Evolutionary conservation across 2,113 vertebrate genomes (phyloP).

Genomic region (Callipepla californica): DNA sequence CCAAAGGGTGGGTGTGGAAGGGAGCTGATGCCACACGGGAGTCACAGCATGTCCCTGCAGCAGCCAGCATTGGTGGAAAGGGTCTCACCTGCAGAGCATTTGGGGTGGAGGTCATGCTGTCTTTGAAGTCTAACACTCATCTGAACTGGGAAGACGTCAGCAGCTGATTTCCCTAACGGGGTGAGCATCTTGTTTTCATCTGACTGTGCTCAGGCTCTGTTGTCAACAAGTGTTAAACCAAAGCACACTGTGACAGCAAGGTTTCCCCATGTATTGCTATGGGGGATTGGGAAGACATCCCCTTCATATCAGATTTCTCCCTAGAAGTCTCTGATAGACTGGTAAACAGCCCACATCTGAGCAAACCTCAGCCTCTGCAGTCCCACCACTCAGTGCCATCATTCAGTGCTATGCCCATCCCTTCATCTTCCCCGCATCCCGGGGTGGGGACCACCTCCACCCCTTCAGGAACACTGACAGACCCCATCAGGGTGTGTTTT

Average conservation of each 20-base stretch:
- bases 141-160: rapidly evolving
- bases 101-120: background rate
- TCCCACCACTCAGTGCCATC: background rate
- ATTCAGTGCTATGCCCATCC: background rate
- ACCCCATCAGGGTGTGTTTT: background rate
- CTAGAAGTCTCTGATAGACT: background rate
- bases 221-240: background rate
- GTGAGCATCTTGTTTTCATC: background rate
- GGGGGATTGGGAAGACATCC: background rate
- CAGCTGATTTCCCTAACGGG: background rate
- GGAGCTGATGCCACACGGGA: background rate
- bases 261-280: background rate
- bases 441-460: no score
- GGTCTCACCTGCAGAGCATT: background rate
- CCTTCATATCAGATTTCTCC: no score
- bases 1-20: background rate
- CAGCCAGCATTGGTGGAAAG: background rate
- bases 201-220: background rate
- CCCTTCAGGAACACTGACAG: background rate
- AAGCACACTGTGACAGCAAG: background rate
- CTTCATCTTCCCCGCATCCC: background rate
- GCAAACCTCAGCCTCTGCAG: background rate
- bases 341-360: background rate
- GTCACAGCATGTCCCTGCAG: background rate
- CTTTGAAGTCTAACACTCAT: background rate